Percentiles rank a stretch among this genome's conserved stretches.
Evolutionary conservation across 2,797 vertebrate species (phyloP).

Genomic region (Glossophaga mutica): DNA sequence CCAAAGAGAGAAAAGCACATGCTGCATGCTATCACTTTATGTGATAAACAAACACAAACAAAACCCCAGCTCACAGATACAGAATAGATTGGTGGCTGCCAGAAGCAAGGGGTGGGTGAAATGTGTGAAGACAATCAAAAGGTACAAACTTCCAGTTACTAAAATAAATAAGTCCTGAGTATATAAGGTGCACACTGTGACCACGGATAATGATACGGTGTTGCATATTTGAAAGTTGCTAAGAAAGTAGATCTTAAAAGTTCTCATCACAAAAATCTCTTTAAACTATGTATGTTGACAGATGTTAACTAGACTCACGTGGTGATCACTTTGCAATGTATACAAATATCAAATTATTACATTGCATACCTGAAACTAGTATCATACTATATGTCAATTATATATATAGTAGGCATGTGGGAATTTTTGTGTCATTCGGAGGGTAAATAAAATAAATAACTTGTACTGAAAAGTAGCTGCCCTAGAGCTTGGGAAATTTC

Average conservation of each 20-base stretch:
- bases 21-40: neutral
- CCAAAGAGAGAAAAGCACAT: neutral
- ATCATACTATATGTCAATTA: neutral
- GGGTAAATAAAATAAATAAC: conserved; percentile 14
- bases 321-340: neutral
- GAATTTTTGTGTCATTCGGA: conserved; percentile 1
- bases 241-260: neutral
- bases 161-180: neutral
- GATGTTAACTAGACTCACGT: neutral
- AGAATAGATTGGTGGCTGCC: neutral
- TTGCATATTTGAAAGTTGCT: neutral
- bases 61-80: neutral
- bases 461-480: neutral
- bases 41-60: neutral
- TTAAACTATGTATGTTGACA: neutral
- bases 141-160: neutral
- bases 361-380: neutral
- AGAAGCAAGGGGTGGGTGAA: neutral
- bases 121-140: neutral
- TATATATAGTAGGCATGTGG: neutral
- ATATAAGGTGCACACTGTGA: neutral
- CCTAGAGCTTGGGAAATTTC: neutral
- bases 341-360: neutral
- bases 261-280: neutral
- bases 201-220: neutral